Evolutionary conservation across 2,888 invertebrate species (phyloP).

Genomic region (Drosophila nr. fundita): DNA sequence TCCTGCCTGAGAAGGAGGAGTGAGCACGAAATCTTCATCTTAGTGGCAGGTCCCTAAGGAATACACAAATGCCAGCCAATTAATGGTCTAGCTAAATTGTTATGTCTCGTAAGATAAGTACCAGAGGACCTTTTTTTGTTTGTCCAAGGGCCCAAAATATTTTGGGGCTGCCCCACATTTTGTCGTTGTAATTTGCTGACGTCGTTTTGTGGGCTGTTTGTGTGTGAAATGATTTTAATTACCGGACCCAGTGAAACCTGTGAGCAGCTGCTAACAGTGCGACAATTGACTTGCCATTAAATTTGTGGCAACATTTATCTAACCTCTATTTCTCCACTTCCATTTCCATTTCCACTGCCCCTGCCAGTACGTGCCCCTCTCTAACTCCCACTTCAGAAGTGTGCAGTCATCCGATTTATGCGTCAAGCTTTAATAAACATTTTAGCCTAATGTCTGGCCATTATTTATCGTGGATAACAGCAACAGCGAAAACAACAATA

Average conservation of each 20-base stretch:
- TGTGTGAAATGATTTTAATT: constrained; percentile 82
- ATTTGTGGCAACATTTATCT: constrained; percentile 60
- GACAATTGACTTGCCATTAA: constrained; percentile 70
- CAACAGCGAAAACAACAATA: constrained; percentile 32
- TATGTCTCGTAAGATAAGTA: constrained; percentile 82
- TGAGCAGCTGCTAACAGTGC: constrained; percentile 68
- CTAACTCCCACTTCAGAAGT: background rate
- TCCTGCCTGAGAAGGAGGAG: constrained; percentile 29
- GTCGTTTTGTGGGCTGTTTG: constrained; percentile 57
- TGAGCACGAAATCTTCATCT: constrained; percentile 41
- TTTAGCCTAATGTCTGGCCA: constrained; percentile 75
- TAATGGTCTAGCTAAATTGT: constrained; percentile 81
- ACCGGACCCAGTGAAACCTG: constrained; percentile 41
- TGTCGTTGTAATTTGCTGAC: constrained; percentile 57
- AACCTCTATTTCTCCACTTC: constrained; percentile 6
- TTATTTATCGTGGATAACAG: constrained; percentile 66
- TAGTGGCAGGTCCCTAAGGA: constrained; percentile 40
- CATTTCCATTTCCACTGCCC: background rate
- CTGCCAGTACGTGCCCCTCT: background rate
- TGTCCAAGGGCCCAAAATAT: constrained; percentile 1
- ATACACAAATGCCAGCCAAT: constrained; percentile 51
- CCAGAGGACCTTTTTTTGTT: constrained; percentile 51
- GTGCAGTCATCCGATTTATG: constrained; percentile 57
- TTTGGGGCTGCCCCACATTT: constrained; percentile 21
- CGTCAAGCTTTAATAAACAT: constrained; percentile 76